phyloP scores from a whole-genome alignment of 2,113 vertebrate genomes.

The Triplophysa tibetana region DNA sequence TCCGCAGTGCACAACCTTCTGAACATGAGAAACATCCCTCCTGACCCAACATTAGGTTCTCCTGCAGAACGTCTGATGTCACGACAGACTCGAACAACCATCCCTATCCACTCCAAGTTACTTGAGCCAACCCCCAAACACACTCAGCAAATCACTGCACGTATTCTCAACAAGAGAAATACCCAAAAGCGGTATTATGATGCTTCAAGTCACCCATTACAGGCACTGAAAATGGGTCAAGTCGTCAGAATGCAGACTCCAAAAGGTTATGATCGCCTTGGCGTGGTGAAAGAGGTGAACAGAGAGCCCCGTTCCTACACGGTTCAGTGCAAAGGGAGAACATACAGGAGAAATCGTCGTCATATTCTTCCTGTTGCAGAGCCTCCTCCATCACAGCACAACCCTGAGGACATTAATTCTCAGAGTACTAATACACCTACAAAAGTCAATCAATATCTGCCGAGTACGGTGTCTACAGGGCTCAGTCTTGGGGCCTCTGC shows the following conservation, averaged over 20 bases:
- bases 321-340: slow-evolving; percentile 13
- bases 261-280: slow-evolving; percentile 9
- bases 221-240: slow-evolving; percentile 10
- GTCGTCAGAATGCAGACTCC: slow-evolving; percentile 12
- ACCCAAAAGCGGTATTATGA: neutral
- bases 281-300: slow-evolving; percentile 4
- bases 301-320: slow-evolving; percentile 24
- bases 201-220: neutral
- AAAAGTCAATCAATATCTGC: too few relatives aligned
- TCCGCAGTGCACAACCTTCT: too few relatives aligned
- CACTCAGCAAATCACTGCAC: too few relatives aligned
- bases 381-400: neutral
- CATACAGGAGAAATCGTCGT: slow-evolving; percentile 35
- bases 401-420: neutral
- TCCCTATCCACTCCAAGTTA: too few relatives aligned
- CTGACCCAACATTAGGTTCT: too few relatives aligned
- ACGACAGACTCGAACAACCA: too few relatives aligned
- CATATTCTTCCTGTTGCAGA: slow-evolving; percentile 33
- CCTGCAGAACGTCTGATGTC: too few relatives aligned
- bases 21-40: too few relatives aligned
- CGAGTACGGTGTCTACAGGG: too few relatives aligned
- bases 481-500: too few relatives aligned
- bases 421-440: neutral
- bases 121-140: too few relatives aligned
- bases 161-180: too few relatives aligned